Base-by-base conservation (phyloP, 2,888 invertebrate genomes). In the Mesochorus sp. region DNA sequence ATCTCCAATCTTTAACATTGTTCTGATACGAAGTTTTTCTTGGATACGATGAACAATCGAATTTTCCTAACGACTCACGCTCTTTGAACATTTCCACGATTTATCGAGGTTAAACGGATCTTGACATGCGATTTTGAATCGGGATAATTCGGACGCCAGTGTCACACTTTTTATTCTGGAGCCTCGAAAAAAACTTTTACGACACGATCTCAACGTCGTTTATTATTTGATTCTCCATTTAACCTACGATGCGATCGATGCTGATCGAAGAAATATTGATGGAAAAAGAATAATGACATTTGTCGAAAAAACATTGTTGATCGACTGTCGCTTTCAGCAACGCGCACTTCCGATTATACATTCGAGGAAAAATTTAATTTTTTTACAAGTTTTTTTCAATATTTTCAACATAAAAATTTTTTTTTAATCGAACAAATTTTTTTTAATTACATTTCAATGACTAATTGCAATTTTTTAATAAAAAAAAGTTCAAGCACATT, bases 71-170 rank as follows among this genome's bases (percentile, higher is more conserved):
- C 12, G 28, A 12, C 5, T 47, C 53, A 17, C 28, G 31, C 37
- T 28, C 34, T 10, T 21, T 61, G 24, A 49, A 72, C 72, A 55
- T 77, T 67, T 77, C 67, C 61, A 39, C 77, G 71, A 59, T 19
- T 44, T 14, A 44, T 19, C 10, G 2, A 19, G 12, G 44, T n/a
- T n/a, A n/a, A n/a, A n/a, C n/a, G n/a, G n/a, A n/a, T n/a, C n/a
- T n/a, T n/a, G n/a, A n/a, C 2, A 28, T 1, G 10, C 5, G 1
- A 44, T 44, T 3, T 28, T 31, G n/a, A 10, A 17, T 47, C 21
- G 12, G 19, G n/a, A 1, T 10, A 21, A 61, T 34, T 10, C 12
- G 10, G 17, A 49, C 37, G 6, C 31, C 21, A 21, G 21, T 39
- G 19, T 8, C 37, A 21, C n/a, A 42, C 28, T 31, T 21, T 42